Base-by-base conservation (phyloP, 2,113 vertebrate species). In the Suncus etruscus region DNA sequence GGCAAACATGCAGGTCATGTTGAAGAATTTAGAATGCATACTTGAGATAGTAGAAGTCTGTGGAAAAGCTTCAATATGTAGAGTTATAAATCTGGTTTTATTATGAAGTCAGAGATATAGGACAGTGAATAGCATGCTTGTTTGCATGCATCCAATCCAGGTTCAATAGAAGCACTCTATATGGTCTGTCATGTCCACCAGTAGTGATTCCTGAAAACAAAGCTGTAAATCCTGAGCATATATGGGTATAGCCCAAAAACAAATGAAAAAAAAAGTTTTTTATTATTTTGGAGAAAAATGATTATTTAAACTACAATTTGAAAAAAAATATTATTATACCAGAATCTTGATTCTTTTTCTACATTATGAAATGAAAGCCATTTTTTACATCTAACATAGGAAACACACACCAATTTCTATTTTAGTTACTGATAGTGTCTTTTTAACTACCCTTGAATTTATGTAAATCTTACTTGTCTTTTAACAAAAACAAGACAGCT, bases 381-480 rank as follows among this genome's bases (percentile, higher is more conserved):
- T 75, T 79, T 79, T 77, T n/a, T 70, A 39, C 12, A 61, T 63
- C 45, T 47, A n/a, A 92, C 65, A 51, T 51, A 85, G 63, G 86
- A 83, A 45, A 94, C 79, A 68, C 70, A 27, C 6, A 79, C 78
- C 73, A 76, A 45, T 58, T 87, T 87, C 89, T 79, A 4, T 91
- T 76, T 89, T 61, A 61, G 85, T 83, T 87, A 78, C 24, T 22
- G 22, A 14, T 61, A 45, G 0, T 48, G 61, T 88, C 79, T 92
- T 91, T 66, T 65, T 66, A 86, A 65, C 84, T 90, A 65, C 50
- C 95, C 95, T 95, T 94, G 90, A 92, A 32, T 88, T 92, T 75
- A 95, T 95, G 93, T 68, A 95, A 95, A 95, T 94, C 29, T 16
- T 24, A 81, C 90, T 95, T 45, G 86, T 88, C 93, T 93, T 93